These are phyloP conservation scores for Pipistrellus pygmaeus DNA, from an alignment of 2,797 vertebrate genomes.

Conservation along the genomic window DNA sequence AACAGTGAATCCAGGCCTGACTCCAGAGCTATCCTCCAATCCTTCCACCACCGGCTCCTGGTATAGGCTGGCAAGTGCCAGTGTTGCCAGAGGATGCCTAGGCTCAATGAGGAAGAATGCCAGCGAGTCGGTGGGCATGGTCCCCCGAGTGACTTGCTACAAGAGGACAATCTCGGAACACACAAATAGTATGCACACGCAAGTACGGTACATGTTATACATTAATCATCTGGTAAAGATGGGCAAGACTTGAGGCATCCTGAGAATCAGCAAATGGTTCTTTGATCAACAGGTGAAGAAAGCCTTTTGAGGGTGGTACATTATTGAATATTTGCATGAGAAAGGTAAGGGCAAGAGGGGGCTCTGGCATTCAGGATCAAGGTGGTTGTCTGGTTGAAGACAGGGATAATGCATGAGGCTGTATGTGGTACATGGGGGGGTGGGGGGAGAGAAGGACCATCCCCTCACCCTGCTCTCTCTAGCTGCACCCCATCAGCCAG, in stretches of 20 bases:
- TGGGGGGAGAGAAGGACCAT: not conserved
- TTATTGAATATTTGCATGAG: not conserved
- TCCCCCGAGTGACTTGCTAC: not conserved
- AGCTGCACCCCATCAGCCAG: not conserved
- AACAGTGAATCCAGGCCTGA: not conserved
- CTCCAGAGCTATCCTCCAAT: not conserved
- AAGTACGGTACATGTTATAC: not conserved
- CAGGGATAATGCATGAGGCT: fast-evolving
- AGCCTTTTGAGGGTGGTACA: not conserved
- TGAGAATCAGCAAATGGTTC: not conserved
- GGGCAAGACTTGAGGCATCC: not conserved
- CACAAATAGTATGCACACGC: not conserved
- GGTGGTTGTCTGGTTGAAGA: not conserved
- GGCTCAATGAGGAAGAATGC: not conserved
- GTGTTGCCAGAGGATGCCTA: not conserved
- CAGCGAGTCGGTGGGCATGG: not conserved
- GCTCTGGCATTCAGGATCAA: not conserved
- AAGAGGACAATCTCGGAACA: not conserved
- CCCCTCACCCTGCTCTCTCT: not conserved
- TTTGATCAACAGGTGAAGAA: not conserved
- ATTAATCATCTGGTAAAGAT: not conserved
- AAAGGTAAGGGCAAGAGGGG: not conserved
- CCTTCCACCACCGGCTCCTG: not conserved
- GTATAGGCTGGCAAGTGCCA: not conserved
- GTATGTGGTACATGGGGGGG: fast-evolving